Base-by-base conservation (phyloP, 2,113 vertebrate genomes). In the Brienomyrus longianalis region DNA sequence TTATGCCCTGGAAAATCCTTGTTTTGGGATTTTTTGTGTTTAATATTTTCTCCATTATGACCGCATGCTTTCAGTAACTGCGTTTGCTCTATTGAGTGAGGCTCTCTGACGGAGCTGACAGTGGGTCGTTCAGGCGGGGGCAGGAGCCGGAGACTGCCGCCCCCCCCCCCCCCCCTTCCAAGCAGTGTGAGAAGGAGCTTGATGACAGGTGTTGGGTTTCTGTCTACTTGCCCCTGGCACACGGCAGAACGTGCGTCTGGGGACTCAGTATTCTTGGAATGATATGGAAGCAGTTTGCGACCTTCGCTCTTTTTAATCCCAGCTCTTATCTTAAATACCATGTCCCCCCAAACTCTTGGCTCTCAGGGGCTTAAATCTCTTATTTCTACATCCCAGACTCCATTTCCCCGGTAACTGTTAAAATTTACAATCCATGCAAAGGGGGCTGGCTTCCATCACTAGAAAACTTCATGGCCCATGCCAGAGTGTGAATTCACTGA, bases 231-330 rank as follows among this genome's bases (percentile, higher is more conserved):
- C n/a, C 27, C 62, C 62, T 31, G 62, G 62, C 62, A 70, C 62
- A 70, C 10, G 74, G 74, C 35, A 19, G 74, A 35, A 19, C 35
- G 17, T 6, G 74, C 43, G 74, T 80, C 31, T 80, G 74, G 31
- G 74, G 31, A 43, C 35, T 80, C 17, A 10, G 48, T 50, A 47
- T 48, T 48, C 83, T 48, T 86, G 83, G 43, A 86, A 51, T 50
- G 48, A 86, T 86, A 51, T 48, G 48, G 83, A 86, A 86, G 48
- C 83, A 51, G 21, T 86, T 86, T 86, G 83, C 51, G 83, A 86
- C 83, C 48, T 51, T 51, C 83, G 51, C n/a, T 31, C 48, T 7
- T 39, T 43, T 80, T 80, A 43, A 80, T 80, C 15, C 74, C 74
- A 43, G 35, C 35, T 43, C 74, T 17, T 80, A 80, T 80, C 83